These are phyloP conservation scores for Drosophila bocki DNA, from an alignment of 1,140 invertebrate species.

Conservation along the genomic window DNA sequence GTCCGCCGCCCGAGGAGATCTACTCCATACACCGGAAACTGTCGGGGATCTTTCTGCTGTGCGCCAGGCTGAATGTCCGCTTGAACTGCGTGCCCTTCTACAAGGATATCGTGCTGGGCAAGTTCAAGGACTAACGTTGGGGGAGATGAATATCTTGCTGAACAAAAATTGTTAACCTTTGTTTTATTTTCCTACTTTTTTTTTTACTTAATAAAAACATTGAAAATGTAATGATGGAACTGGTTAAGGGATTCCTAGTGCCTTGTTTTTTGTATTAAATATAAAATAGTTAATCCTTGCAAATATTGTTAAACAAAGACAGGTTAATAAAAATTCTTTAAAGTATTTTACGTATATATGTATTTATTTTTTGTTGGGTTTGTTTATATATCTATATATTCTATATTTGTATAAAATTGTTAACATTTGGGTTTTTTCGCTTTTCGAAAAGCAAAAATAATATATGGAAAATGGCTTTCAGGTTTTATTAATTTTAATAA, in stretches of 20 bases:
- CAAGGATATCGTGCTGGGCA: slow-evolving; percentile 89
- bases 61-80: slow-evolving; percentile 94
- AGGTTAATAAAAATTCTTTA: not conserved
- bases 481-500: too few relatives aligned
- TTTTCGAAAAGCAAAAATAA: too few relatives aligned
- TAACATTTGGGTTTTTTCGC: too few relatives aligned
- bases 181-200: not conserved
- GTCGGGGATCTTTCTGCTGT: slow-evolving; percentile 98
- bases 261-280: slow-evolving; percentile 1
- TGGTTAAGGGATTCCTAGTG: not conserved
- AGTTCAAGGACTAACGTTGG: slow-evolving; percentile 66
- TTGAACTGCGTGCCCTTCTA: slow-evolving; percentile 96
- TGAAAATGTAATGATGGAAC: not conserved
- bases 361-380: not conserved
- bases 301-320: not conserved
- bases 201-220: not conserved
- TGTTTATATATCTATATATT: not conserved
- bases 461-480: too few relatives aligned
- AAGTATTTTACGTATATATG: not conserved
- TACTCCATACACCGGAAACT: slow-evolving; percentile 99
- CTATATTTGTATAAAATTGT: too few relatives aligned
- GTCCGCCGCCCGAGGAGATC: slow-evolving; percentile 99
- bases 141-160: not conserved
- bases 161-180: not conserved
- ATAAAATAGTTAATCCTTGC: not conserved